Percentiles rank a stretch among this genome's conserved stretches.
Evolutionary conservation across 2,113 vertebrate species (phyloP).

Genomic region (Microtus montanus): DNA sequence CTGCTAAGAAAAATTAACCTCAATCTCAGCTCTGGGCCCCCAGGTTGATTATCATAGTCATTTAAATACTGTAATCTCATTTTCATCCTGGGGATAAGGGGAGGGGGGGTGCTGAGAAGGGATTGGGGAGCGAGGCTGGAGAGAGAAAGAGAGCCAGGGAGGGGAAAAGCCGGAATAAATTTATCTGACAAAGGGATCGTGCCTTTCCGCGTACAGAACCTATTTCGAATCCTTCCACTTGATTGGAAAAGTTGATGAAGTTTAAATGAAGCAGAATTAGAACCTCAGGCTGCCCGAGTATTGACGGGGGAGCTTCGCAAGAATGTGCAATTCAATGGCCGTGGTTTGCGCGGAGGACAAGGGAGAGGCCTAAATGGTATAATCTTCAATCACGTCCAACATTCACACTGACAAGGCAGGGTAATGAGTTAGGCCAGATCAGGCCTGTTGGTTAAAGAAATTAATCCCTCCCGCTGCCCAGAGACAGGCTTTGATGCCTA

Average conservation of each 20-base stretch:
- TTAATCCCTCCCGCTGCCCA: conserved; percentile 88
- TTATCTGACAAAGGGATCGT: conserved; percentile 88
- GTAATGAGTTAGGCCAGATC: conserved; percentile 96
- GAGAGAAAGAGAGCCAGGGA: conserved; percentile 67
- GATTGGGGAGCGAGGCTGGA: not conserved
- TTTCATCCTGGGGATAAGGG: conserved; percentile 94
- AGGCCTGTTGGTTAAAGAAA: conserved; percentile 92
- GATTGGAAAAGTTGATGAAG: conserved; percentile 99
- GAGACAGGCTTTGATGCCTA: conserved; percentile 90
- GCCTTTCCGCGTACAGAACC: conserved; percentile 86
- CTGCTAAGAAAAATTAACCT: conserved; percentile 93
- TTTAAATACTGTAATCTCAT: conserved; percentile 99
- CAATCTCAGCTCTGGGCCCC: conserved; percentile 88
- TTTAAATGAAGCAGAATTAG: conserved; percentile 99
- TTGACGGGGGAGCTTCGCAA: conserved; percentile 78
- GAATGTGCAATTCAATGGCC: conserved; percentile 85
- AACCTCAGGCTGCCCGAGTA: conserved; percentile 92
- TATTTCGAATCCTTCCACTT: conserved; percentile 97
- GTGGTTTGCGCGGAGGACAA: conserved; percentile 86
- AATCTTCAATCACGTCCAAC: conserved; percentile 98
- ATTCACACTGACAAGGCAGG: conserved; percentile 93
- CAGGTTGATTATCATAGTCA: conserved; percentile 99
- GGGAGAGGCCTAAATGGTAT: conserved; percentile 94
- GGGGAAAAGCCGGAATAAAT: conserved; percentile 88
- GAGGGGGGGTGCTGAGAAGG: not conserved